phyloP scores from a whole-genome alignment of 1,140 invertebrate species.

The Elymnias hypermnestra region DNA sequence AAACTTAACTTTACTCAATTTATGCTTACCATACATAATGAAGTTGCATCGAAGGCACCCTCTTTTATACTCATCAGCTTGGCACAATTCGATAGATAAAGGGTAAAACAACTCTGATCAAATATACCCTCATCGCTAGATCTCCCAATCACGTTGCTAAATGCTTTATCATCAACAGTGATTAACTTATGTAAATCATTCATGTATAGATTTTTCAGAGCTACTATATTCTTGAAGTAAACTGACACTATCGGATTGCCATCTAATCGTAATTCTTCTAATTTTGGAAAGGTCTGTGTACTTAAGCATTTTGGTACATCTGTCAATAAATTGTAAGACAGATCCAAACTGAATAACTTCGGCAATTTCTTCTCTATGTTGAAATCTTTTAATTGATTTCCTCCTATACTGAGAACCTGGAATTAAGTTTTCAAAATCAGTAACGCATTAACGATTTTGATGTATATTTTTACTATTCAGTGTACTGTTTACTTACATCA shows the following conservation, averaged over 20 bases:
- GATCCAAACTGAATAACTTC: constrained; percentile 54
- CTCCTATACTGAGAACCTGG: constrained; percentile 64
- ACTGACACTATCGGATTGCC: constrained; percentile 64
- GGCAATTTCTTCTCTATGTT: constrained; percentile 48
- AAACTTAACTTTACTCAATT: too few relatives aligned
- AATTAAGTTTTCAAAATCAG: too few relatives aligned
- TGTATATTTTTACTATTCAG: too few relatives aligned
- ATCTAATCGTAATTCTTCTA: constrained; percentile 59
- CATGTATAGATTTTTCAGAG: constrained; percentile 57
- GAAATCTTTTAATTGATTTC: constrained; percentile 61
- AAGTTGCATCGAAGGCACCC: constrained; percentile 58
- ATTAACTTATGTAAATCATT: constrained; percentile 49
- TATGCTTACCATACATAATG: constrained; percentile 66
- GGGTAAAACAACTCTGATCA: constrained; percentile 49
- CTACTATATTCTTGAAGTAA: constrained; percentile 66
- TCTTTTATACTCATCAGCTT: constrained; percentile 48
- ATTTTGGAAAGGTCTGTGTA: constrained; percentile 51
- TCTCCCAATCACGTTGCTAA: constrained; percentile 60
- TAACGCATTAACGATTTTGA: too few relatives aligned
- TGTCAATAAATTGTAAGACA: constrained; percentile 59
- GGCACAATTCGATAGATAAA: constrained; percentile 57
- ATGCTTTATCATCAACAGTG: constrained; percentile 54
- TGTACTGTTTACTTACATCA: too few relatives aligned
- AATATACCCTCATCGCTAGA: constrained; percentile 30
- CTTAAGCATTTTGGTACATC: constrained; percentile 58